Percentiles rank a stretch among this genome's conserved stretches.
These are phyloP conservation scores for Rattus rattus DNA, from an alignment of 2,113 vertebrate genomes.

Conservation along the genomic window DNA sequence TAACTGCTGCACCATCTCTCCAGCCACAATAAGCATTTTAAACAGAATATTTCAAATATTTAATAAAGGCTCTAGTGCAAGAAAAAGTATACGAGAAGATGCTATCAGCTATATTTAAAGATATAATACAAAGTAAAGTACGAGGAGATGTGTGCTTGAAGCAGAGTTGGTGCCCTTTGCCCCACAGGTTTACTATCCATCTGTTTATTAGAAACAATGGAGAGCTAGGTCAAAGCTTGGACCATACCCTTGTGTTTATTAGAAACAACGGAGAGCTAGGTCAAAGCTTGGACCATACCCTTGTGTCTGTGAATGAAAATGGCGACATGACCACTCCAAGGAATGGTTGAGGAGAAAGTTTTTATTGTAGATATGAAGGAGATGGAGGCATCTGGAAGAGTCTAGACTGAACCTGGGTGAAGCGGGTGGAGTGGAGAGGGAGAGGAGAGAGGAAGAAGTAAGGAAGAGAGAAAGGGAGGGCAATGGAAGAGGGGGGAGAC, in stretches of 20 bases:
- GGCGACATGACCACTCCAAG: neutral
- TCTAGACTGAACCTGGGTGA: neutral
- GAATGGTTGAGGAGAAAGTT: neutral
- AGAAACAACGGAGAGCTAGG: neutral
- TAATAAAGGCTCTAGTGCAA: neutral
- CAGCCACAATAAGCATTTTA: neutral
- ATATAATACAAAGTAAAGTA: neutral
- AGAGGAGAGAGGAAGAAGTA: no score
- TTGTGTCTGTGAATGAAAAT: neutral
- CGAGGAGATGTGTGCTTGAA: neutral
- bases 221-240: no score
- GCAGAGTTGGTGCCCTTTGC: neutral
- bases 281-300: no score
- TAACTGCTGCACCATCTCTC: no score
- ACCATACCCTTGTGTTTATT: neutral
- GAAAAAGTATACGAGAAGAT: neutral
- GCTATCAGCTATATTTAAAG: neutral
- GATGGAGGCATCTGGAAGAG: neutral
- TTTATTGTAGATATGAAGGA: neutral
- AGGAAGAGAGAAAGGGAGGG: no score
- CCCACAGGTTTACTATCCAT: neutral
- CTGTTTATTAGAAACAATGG: conserved; percentile 1
- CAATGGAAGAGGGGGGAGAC: no score
- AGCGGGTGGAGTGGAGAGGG: neutral
- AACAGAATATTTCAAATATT: conserved; percentile 17